Conservation (phyloP, 2,113 vertebrate species). For the Gadus chalcogrammus region DNA sequence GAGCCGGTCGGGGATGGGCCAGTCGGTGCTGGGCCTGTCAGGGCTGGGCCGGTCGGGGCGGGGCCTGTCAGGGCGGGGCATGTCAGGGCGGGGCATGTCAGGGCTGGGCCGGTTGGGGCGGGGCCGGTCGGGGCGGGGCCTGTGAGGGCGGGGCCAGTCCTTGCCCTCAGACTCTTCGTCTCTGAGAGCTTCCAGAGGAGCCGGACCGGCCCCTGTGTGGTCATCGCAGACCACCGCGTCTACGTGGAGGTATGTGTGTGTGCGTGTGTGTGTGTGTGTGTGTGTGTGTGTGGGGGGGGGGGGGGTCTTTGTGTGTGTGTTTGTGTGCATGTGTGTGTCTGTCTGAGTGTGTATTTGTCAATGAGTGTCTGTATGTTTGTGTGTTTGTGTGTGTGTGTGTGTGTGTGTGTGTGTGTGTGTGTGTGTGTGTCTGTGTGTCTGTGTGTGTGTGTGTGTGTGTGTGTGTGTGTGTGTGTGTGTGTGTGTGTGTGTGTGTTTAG, state of each 20-base stretch:
- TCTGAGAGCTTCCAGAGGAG: slow-evolving; percentile 54
- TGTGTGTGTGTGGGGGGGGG: too few species aligned
- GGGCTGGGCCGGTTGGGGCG: slow-evolving; percentile 44
- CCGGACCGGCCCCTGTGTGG: slow-evolving; percentile 67
- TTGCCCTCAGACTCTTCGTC: slow-evolving; percentile 73
- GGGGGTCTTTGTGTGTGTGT: background rate
- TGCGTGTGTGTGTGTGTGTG: too few species aligned
- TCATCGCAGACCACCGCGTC: slow-evolving; percentile 71
- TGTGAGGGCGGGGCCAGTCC: slow-evolving; percentile 33
- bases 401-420: too few species aligned
- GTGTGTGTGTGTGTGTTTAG: background rate
- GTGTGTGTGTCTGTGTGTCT: too few species aligned
- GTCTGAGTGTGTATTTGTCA: too few species aligned
- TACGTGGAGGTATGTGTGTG: slow-evolving; percentile 65
- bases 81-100: slow-evolving; percentile 25
- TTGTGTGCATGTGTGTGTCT: too few species aligned
- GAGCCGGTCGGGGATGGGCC: slow-evolving; percentile 13
- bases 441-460: too few species aligned
- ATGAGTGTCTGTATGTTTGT: too few species aligned
- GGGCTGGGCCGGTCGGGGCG: slow-evolving; percentile 44
- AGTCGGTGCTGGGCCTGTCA: slow-evolving; percentile 26
- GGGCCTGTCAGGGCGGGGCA: slow-evolving; percentile 15
- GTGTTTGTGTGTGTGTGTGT: too few species aligned
- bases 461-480: too few species aligned
- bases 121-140: slow-evolving; percentile 36